Evolutionary conservation across 2,888 invertebrate species (phyloP).

Genomic region (Drosophila phalerata): DNA sequence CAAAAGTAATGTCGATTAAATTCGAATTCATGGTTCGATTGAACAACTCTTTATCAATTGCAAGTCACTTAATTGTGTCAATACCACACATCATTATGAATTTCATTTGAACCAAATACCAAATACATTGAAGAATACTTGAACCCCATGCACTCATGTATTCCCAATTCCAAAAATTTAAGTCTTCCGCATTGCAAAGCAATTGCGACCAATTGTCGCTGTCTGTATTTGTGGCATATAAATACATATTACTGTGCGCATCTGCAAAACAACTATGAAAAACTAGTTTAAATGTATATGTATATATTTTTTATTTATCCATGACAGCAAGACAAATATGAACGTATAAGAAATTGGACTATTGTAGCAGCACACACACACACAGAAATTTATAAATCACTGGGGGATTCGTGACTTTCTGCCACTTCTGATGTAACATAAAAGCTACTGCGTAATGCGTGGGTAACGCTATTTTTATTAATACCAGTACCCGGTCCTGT

Average conservation of each 20-base stretch:
- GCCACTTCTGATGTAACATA: slow-evolving; percentile 31
- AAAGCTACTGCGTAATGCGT: slow-evolving; percentile 38
- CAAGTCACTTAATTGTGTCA: slow-evolving; percentile 24
- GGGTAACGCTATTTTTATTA: slow-evolving; percentile 22
- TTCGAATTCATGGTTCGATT: slow-evolving; percentile 16
- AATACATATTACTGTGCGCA: slow-evolving; percentile 36
- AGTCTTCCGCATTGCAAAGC: slow-evolving; percentile 66
- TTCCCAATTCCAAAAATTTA: slow-evolving; percentile 20
- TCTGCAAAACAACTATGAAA: slow-evolving; percentile 36
- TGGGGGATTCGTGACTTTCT: slow-evolving; percentile 50
- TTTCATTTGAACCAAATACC: slow-evolving; percentile 46
- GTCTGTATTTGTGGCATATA: slow-evolving; percentile 21
- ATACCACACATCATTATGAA: slow-evolving; percentile 42
- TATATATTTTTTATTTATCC: slow-evolving; percentile 7
- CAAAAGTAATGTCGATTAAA: neutral
- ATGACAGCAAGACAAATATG: slow-evolving; percentile 30
- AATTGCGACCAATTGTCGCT: slow-evolving; percentile 56
- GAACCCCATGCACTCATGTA: slow-evolving; percentile 9
- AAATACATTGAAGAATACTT: slow-evolving; percentile 27
- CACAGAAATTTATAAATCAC: slow-evolving; percentile 9
- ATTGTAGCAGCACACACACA: slow-evolving; percentile 21
- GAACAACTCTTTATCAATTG: slow-evolving; percentile 33
- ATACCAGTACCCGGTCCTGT: slow-evolving; percentile 11
- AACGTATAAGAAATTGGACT: slow-evolving; percentile 44
- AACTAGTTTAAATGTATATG: slow-evolving; percentile 24